Percentiles rank a stretch among this genome's conserved stretches.
Conservation (phyloP, 2,888 invertebrate genomes). For the Eugnorisma glareosa region DNA sequence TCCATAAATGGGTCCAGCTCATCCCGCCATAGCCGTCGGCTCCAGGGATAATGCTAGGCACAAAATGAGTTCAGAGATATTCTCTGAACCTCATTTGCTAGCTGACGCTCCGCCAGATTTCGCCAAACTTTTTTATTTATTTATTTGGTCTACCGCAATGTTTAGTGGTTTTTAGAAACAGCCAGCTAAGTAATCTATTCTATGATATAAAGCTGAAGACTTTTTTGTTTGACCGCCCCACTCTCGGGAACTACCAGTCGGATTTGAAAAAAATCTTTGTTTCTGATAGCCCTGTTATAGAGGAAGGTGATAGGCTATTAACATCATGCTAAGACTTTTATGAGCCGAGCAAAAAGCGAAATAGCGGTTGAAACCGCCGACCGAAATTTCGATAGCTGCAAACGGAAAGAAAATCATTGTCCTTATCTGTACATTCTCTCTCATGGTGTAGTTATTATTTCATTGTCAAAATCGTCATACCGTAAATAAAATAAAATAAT, state of each 20-base stretch:
- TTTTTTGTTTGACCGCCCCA: not conserved
- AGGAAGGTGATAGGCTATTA: not conserved
- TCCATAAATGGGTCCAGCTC: not conserved
- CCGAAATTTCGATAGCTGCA: not conserved
- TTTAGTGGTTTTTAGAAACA: not conserved
- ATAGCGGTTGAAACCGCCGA: not conserved
- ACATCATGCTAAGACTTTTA: not conserved
- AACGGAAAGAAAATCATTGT: constrained; percentile 2
- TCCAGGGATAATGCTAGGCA: not conserved
- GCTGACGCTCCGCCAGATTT: not conserved
- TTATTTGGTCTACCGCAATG: not conserved
- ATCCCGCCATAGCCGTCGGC: not conserved
- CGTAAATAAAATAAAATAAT: constrained; percentile 33
- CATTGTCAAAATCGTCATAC: not conserved
- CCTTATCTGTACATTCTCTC: constrained; percentile 15
- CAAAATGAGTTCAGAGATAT: too few relatives aligned
- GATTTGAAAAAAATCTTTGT: not conserved
- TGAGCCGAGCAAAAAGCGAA: not conserved
- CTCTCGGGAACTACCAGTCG: not conserved
- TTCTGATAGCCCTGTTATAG: not conserved
- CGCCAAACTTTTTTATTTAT: not conserved
- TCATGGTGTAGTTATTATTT: constrained; percentile 8
- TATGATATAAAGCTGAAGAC: not conserved
- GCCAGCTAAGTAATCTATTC: not conserved
- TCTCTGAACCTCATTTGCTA: too few relatives aligned